Evolutionary conservation across 2,888 invertebrate genomes (phyloP).

Genomic region (Ochropacha duplaris): DNA sequence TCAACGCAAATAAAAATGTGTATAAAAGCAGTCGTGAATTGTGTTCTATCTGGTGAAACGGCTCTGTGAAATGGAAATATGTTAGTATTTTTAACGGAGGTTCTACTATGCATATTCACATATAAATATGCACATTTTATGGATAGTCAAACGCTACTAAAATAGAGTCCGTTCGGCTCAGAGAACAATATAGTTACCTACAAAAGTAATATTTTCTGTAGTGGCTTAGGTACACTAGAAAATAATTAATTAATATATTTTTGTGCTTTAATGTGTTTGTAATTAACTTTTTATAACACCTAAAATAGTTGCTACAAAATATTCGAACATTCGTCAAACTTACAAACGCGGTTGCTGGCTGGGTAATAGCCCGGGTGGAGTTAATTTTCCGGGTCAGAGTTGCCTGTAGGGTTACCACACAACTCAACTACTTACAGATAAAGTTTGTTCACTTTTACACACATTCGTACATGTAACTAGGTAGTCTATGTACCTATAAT

Average conservation of each 20-base stretch:
- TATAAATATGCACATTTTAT: neutral
- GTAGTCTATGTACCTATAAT: too few species aligned
- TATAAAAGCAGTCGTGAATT: neutral
- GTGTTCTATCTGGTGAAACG: neutral
- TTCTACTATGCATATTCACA: neutral
- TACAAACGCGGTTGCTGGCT: conserved; percentile 15
- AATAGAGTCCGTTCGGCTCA: neutral
- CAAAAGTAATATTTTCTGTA: neutral
- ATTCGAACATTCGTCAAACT: conserved; percentile 21
- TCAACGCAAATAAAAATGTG: neutral
- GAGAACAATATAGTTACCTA: neutral
- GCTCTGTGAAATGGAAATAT: neutral
- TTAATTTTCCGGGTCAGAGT: conserved; percentile 71
- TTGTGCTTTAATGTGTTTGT: too few species aligned
- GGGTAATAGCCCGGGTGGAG: conserved; percentile 58
- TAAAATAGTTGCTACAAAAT: neutral
- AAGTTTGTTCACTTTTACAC: neutral
- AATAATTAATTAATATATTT: too few species aligned
- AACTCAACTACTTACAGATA: conserved; percentile 21
- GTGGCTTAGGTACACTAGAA: neutral
- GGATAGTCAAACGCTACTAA: neutral
- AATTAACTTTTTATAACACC: neutral
- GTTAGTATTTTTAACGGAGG: neutral
- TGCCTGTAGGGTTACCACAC: conserved; percentile 54
- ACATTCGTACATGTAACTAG: too few species aligned